A percentile compares a stretch with the other conserved stretches of the same genome.
phyloP scores from a whole-genome alignment of 2,113 vertebrate genomes.

The Dasypus novemcinctus region DNA sequence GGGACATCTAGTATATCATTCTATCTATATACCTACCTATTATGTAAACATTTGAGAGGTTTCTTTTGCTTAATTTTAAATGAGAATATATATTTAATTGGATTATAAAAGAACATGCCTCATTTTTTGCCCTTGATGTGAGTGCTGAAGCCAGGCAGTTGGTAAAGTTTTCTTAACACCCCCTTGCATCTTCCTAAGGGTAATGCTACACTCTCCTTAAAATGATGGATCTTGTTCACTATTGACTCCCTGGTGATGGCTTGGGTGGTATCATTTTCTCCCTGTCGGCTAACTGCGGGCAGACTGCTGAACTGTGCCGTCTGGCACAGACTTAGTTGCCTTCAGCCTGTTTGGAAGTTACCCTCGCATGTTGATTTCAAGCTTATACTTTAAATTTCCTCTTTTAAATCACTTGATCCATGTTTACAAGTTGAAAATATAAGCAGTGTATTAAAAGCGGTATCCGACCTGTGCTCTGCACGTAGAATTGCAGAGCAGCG shows the following conservation, averaged over 20 bases:
- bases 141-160: neutral
- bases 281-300: neutral
- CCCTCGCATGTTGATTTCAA: neutral
- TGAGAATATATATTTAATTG: neutral
- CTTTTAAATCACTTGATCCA: neutral
- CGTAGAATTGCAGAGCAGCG: neutral
- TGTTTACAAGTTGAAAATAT: constrained; percentile 17
- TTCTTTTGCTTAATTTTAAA: neutral
- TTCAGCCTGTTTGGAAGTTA: neutral
- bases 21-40: too few species aligned
- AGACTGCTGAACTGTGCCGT: neutral
- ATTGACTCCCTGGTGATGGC: neutral
- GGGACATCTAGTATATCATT: too few species aligned
- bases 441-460: neutral
- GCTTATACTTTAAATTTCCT: neutral
- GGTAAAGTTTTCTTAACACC: neutral
- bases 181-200: neutral
- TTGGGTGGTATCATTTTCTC: neutral
- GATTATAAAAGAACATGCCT: neutral
- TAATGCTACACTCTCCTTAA: neutral
- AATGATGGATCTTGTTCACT: neutral
- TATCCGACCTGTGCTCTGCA: neutral
- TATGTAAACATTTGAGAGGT: too few species aligned
- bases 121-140: neutral
- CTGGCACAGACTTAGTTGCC: neutral